Evolutionary conservation across 2,797 vertebrate genomes (phyloP).

Genomic region (Liasis olivaceus): DNA sequence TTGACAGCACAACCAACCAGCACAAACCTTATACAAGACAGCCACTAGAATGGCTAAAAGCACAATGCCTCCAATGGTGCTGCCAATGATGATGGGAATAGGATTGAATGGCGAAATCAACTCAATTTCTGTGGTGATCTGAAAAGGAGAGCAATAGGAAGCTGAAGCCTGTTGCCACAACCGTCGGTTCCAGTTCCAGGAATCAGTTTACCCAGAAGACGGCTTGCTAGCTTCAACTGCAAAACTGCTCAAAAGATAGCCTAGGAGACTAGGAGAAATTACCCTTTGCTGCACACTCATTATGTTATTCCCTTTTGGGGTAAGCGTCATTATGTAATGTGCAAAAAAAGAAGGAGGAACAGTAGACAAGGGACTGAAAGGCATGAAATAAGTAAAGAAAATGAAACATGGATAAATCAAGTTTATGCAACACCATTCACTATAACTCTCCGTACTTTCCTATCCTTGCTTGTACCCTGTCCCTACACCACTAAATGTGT

Average conservation of each 20-base stretch:
- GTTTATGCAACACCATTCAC: not conserved
- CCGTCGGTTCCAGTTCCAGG: not conserved
- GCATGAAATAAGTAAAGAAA: not conserved
- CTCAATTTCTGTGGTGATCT: conserved; percentile 26
- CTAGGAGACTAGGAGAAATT: not conserved
- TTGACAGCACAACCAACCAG: not conserved
- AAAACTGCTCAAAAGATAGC: not conserved
- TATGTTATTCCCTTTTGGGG: not conserved
- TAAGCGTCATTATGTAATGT: not conserved
- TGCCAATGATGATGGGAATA: conserved; percentile 24
- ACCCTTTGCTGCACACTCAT: not conserved
- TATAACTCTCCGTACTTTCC: not conserved
- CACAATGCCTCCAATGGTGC: conserved; percentile 12
- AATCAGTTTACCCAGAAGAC: not conserved
- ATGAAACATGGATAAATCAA: not conserved
- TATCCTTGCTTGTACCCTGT: not conserved
- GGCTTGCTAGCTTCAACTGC: not conserved
- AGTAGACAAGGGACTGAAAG: not conserved
- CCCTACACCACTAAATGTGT: not conserved
- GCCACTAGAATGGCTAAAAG: conserved; percentile 20
- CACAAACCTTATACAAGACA: conserved; percentile 16
- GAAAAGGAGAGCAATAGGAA: not conserved
- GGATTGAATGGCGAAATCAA: conserved; percentile 18
- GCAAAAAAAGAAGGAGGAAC: not conserved
- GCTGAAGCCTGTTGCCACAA: not conserved